phyloP scores from a whole-genome alignment of 2,113 vertebrate species.

The Guaruba guarouba region DNA sequence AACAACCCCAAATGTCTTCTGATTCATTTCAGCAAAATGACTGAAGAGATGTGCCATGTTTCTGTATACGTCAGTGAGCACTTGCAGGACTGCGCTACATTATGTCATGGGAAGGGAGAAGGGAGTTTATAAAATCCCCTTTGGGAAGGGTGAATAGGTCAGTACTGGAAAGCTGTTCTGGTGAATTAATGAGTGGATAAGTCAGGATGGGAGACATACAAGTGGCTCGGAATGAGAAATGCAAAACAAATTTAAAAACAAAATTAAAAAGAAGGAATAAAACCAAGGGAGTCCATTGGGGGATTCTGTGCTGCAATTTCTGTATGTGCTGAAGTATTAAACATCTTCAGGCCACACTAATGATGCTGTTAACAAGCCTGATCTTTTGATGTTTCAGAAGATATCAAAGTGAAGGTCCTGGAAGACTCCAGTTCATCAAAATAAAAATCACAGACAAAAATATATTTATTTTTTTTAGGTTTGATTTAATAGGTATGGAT shows the following conservation, averaged over 20 bases:
- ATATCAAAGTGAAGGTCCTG: conserved; percentile 54
- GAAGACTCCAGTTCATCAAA: conserved; percentile 43
- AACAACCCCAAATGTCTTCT: background rate
- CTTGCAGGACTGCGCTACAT: background rate
- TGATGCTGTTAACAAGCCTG: conserved; percentile 58
- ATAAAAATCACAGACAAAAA: conserved; percentile 34
- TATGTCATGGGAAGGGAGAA: background rate
- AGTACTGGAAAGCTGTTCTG: background rate
- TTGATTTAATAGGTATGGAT: conserved; percentile 57
- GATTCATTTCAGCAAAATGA: background rate
- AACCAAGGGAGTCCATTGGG: conserved; percentile 38
- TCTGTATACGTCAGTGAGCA: background rate
- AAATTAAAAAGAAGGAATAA: conserved; percentile 21
- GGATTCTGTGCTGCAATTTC: conserved; percentile 30
- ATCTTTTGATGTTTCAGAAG: conserved; percentile 69
- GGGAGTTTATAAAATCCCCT: background rate
- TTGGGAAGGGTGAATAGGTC: background rate
- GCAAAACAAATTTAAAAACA: conserved; percentile 23
- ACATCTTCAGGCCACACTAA: conserved; percentile 20
- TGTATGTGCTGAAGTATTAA: conserved; percentile 29
- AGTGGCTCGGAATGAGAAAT: conserved; percentile 1
- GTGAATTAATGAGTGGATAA: background rate
- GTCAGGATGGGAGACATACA: background rate
- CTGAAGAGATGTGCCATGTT: background rate
- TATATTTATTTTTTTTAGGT: background rate